Percentiles rank a stretch among this genome's conserved stretches.
These are phyloP conservation scores for Solen grandis DNA, from an alignment of 1,140 invertebrate genomes.

Conservation along the genomic window DNA sequence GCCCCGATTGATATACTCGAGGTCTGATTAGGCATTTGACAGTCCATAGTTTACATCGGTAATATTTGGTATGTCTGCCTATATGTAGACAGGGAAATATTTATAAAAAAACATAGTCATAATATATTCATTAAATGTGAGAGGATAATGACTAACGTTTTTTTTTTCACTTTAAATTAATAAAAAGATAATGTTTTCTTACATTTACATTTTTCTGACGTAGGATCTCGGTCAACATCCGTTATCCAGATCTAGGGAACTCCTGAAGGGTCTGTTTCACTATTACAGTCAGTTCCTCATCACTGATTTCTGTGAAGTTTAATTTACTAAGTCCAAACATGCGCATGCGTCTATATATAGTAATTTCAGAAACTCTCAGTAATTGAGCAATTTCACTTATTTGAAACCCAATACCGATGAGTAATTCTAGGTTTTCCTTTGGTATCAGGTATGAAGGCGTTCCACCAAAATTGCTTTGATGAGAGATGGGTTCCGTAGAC, in stretches of 20 bases:
- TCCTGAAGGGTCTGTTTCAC: neutral
- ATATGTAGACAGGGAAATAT: slow-evolving; percentile 12
- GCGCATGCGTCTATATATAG: too few species aligned
- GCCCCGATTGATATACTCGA: too few species aligned
- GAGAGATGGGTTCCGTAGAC: neutral
- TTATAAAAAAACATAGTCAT: slow-evolving; percentile 27
- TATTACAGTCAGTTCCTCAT: neutral
- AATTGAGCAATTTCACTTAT: neutral
- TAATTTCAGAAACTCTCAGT: slow-evolving; percentile 8
- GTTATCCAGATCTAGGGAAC: slow-evolving; percentile 2
- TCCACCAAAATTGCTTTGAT: slow-evolving; percentile 1
- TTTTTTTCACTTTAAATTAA: neutral
- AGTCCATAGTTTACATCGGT: neutral
- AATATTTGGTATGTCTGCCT: slow-evolving; percentile 30
- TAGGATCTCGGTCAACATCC: too few species aligned
- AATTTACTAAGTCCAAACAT: too few species aligned
- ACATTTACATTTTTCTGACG: too few species aligned
- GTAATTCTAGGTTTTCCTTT: neutral
- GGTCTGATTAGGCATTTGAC: neutral
- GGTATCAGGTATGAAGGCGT: slow-evolving; percentile 1
- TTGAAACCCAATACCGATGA: neutral
- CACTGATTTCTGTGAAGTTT: too few species aligned
- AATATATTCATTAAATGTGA: too few species aligned
- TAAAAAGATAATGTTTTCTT: neutral
- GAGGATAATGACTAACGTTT: too few species aligned